A percentile compares a stretch with the other conserved stretches of the same genome.
Evolutionary conservation across 2,888 invertebrate genomes (phyloP).

Genomic region (Leucophora obtusa): DNA sequence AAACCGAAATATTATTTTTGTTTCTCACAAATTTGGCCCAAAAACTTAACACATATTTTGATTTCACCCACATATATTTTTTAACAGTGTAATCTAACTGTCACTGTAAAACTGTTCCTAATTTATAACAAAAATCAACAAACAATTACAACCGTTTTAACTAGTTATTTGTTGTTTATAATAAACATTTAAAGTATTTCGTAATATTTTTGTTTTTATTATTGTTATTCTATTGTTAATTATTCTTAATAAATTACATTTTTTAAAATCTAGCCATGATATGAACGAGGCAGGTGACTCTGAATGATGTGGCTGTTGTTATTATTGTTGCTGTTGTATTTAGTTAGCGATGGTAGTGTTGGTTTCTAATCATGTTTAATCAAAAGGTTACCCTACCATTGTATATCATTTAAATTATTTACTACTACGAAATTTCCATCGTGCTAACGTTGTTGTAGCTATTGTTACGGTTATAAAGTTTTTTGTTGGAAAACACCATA

Average conservation of each 20-base stretch:
- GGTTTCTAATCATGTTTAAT: conserved; percentile 37
- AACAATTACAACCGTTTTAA: conserved; percentile 28
- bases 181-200: conserved; percentile 26
- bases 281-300: conserved; percentile 46
- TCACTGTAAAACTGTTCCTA: conserved; percentile 9
- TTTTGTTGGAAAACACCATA: conserved; percentile 19
- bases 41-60: too few relatives aligned
- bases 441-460: neutral
- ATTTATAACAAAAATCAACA: conserved; percentile 11
- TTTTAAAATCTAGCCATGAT: conserved; percentile 47
- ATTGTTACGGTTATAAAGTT: neutral
- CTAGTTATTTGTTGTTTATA: conserved; percentile 16
- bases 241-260: conserved; percentile 44
- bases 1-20: too few relatives aligned
- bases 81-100: neutral
- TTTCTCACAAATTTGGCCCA: too few relatives aligned
- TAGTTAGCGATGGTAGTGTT: conserved; percentile 25
- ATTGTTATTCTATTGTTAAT: conserved; percentile 37
- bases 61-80: too few relatives aligned
- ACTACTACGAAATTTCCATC: neutral
- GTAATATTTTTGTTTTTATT: conserved; percentile 14
- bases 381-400: conserved; percentile 35
- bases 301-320: conserved; percentile 46
- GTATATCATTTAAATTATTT: conserved; percentile 42
- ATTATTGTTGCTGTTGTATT: conserved; percentile 21